Evolutionary conservation across 2,113 vertebrate genomes (phyloP), one percentile per base, ranked within the genome.

Genomic region (Macrotis lagotis): DNA sequence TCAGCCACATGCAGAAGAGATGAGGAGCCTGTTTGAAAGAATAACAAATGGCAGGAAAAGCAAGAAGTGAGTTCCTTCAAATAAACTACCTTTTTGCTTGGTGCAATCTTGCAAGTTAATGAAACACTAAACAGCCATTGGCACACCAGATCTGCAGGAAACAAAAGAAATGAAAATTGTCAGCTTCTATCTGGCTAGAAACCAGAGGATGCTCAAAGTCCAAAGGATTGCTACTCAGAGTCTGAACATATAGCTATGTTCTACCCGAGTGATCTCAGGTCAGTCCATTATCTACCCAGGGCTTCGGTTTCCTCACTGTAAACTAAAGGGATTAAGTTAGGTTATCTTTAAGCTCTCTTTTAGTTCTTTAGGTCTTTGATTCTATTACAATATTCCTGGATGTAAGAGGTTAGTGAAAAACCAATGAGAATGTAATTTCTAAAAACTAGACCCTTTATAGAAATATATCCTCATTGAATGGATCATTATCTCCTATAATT

Each of bases 21-120:
- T 94, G 83, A 96, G 94, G 31, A 95, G 53, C 90, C 95, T 96
- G 94, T 91, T 97, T 96, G 93, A 98, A 94, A 96, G 96, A 98
- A 59, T 92, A 48, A 88, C 9, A 96, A 95, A 1, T 55, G 92
- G 83, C 91, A 59, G 37, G 55, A 94, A 93, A 92, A 52, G 50
- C 14, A 52, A 59, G 95, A 95, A 90, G 88, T 4, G 83, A 92
- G 26, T 1, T 89, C 94, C 89, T 90, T 50, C 53, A 90, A 97
- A 96, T 94, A 96, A 48, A 66, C 74, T 95, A 50, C 90, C 6
- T 96, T 98, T 98, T 50, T 89, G 95, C 51, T 19, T 95, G 52
- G 92, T 91, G 66, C 92, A 94, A 93, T 92, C 96, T 97, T 96
- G 55, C 14, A 37, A 24, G 9, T 91, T 91, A 95, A 93, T 0